Conservation (phyloP, 2,888 invertebrate genomes). For the Chrysomela aeneicollis region DNA sequence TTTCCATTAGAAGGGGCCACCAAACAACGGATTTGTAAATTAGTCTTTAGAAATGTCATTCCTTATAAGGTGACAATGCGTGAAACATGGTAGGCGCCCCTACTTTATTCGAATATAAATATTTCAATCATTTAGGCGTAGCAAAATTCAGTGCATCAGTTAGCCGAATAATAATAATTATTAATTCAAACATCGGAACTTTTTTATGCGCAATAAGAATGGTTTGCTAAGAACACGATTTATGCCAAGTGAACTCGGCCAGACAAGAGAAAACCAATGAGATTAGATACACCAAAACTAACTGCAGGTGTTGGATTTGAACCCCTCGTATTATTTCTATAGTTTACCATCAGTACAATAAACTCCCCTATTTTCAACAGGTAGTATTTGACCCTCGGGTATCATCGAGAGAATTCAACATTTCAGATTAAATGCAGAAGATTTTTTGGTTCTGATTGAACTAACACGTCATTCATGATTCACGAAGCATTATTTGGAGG, state of each 20-base stretch:
- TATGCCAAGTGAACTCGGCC: not conserved
- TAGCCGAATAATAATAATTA: too few relatives aligned
- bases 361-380: conserved; percentile 23
- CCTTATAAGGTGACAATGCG: not conserved
- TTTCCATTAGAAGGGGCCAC: not conserved
- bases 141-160: too few relatives aligned
- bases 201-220: too few relatives aligned
- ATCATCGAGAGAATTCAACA: not conserved
- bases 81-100: too few relatives aligned
- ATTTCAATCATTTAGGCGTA: too few relatives aligned
- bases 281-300: not conserved
- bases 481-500: too few relatives aligned
- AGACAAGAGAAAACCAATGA: not conserved
- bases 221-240: too few relatives aligned
- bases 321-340: not conserved
- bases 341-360: conserved; percentile 21
- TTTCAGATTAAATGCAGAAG: not conserved
- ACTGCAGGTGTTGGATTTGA: not conserved
- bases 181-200: too few relatives aligned
- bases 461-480: too few relatives aligned
- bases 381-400: conserved; percentile 21
- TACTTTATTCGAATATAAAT: too few relatives aligned
- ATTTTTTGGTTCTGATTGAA: too few relatives aligned
- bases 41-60: not conserved
- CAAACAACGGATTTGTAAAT: not conserved